phyloP scores from a whole-genome alignment of 2,888 invertebrate genomes.

The Cephus sareptanus region DNA sequence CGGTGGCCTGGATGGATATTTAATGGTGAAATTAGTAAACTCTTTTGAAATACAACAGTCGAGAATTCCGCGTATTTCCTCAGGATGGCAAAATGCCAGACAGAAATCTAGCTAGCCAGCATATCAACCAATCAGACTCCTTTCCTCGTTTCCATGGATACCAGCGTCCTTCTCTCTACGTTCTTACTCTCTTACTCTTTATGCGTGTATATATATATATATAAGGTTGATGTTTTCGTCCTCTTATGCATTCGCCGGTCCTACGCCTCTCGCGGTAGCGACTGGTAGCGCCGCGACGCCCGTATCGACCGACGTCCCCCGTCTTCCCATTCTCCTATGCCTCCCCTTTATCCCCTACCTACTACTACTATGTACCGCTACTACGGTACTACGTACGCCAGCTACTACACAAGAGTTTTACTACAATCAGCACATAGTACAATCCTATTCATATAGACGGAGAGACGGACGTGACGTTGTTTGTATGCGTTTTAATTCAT shows the following conservation, averaged over 20 bases:
- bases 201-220: neutral
- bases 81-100: neutral
- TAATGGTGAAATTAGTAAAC: neutral
- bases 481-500: conserved; percentile 3
- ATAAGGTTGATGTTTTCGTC: conserved; percentile 1
- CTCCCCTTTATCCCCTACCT: conserved; percentile 22
- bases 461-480: neutral
- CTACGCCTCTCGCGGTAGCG: conserved; percentile 32
- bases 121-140: neutral
- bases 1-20: neutral
- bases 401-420: neutral
- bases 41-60: neutral
- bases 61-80: neutral
- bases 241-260: conserved; percentile 29
- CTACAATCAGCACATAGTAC: conserved; percentile 1
- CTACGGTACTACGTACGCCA: conserved; percentile 1
- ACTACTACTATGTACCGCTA: conserved; percentile 6
- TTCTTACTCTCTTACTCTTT: neutral
- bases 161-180: conserved; percentile 29
- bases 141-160: conserved; percentile 50
- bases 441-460: neutral
- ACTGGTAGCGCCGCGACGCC: conserved; percentile 31
- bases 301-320: conserved; percentile 37
- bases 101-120: neutral
- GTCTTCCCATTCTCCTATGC: neutral